Evolutionary conservation across 92 coral and sea anemone genomes (phyloP), one percentile per base, ranked within the genome.

Genomic region (Isaurus tuberculatus): DNA sequence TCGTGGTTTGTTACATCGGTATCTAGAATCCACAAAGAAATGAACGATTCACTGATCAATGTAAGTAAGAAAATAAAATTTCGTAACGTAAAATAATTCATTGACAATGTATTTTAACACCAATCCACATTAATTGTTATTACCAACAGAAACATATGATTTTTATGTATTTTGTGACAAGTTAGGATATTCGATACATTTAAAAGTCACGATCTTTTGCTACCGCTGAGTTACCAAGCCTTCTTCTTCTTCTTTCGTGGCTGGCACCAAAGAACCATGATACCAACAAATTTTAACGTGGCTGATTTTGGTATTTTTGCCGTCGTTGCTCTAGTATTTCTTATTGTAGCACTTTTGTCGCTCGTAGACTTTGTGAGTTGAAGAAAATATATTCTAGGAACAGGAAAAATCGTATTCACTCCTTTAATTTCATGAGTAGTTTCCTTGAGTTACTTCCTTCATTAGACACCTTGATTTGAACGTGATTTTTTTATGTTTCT

Each of bases 241-340:
- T 63, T 0, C 8, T 23, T 27, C 10, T 22, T 68, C 42, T 27
- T 43, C 7, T 33, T 29, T 29, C 75, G 15, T 4, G 53, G n/a
- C 19, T 16, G 69, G 15, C 17, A 1, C 1, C 58, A 4, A 40
- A 19, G 58, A 37, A 42, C 14, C 20, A 93, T 95, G 98, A 83
- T 95, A 58, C 95, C 98, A 1, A 85, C 98, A 4, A 96, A 95
- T 89, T 78, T 95, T 55, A 89, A 89, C 86, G 98, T 93, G 19
- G 85, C 90, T 23, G 97, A 95, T 83, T 88, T 95, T 82, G 98
- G 98, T 37, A 90, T 95, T 8, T 95, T 95, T 89, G 95, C 98
- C 20, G 90, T 94, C 48, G 97, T 91, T 27, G 90, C 93, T 26
- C 79, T 95, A 27, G 88, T 91, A 79, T 94, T 90, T 11, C 86